Base-by-base conservation (phyloP, 2,888 invertebrate genomes). In the Lamellibrachia satsuma region DNA sequence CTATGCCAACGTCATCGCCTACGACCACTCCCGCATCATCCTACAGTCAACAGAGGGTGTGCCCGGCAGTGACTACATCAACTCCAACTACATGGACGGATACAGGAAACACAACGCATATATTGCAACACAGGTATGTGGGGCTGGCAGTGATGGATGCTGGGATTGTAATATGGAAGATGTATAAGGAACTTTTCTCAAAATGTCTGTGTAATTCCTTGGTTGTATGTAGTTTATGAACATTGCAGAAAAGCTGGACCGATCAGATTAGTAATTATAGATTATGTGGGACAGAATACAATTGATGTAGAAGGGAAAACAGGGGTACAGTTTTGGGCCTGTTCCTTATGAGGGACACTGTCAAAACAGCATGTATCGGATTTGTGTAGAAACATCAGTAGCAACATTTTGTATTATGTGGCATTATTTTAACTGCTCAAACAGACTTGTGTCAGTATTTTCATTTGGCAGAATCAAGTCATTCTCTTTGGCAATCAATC, bases 51-150 rank as follows among this genome's bases (percentile, higher is more conserved):
- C n/a, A 75, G 75, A 75, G 75, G 75, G 75, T n/a, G 98, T 98
- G 0, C 97, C 98, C 0, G 99, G 99, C 91, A 98, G 98, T 94
- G 99, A 99, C 96, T 99, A 99, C 96, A 99, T 99, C 95, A 99
- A 99, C 97, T 99, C 99, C 92, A 99, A 99, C 97, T 99, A 99
- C 96, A 99, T 99, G 97, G 99, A 99, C 97, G 99, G 99, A 15
- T 99, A 99, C 96, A 97, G 99, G 92, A 99, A 99, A 96, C 99
- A 99, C 96, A 99, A 99, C 96, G 99, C 99, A 4, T 99, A 99
- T 96, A 99, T 99, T 90, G 99, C 99, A 22, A 99, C 99, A 75
- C 99, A 97, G 97, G 97, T 97, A 94, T 94, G 94, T 91, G 75
- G 15, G 75, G 22, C 39, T 39, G 39, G 39, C 39, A 39, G 39